Base-by-base conservation (phyloP, 2,797 vertebrate genomes). In the Falco columbarius region DNA sequence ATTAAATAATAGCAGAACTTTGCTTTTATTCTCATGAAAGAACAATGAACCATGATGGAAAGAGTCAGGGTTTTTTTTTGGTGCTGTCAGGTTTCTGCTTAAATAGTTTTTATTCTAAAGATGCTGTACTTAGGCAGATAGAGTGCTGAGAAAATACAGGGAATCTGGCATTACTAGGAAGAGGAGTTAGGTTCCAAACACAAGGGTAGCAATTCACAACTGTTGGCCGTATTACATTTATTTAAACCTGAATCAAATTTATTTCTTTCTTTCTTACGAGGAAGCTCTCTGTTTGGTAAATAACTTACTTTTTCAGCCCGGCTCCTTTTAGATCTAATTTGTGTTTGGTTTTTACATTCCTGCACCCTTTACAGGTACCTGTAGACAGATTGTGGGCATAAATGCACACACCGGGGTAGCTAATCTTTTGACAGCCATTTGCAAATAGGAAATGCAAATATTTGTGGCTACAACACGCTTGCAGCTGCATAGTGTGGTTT, bases 401-500 rank as follows among this genome's bases (percentile, higher is more conserved):
- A 77, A 76, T 67, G 63, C 16, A 36, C 23, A 24, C 21, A 4
- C 8, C 14, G 56, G 40, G 24, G 26, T 51, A 94, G 70, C 32
- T 72, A 47, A 93, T 84, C 27, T 84, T 84, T 55, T 49, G 68
- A 76, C 23, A 74, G 51, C 15, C 54, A 40, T 89, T 95, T 96
- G 20, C 81, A 91, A 74, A 51, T 59, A 91, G 88, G 86, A 91
- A 81, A 75, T 83, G 58, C 61, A 81, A 77, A 77, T 83, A 46
- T 61, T 89, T 92, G 84, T 95, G 86, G 84, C 81, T 92, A 16
- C 49, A 83, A 6, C 62, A 34, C 18, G 36, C 34, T 87, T 85
- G 46, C 83, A 82, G 81, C 63, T 95, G 77, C 74, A 80, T 56
- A n/a, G 10, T 61, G 52, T 95, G 86, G 36, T 92, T 94, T 95